Percentiles rank a stretch among this genome's conserved stretches.
Conservation (phyloP, 2,113 vertebrate genomes). For the Lethenteron reissneri region DNA sequence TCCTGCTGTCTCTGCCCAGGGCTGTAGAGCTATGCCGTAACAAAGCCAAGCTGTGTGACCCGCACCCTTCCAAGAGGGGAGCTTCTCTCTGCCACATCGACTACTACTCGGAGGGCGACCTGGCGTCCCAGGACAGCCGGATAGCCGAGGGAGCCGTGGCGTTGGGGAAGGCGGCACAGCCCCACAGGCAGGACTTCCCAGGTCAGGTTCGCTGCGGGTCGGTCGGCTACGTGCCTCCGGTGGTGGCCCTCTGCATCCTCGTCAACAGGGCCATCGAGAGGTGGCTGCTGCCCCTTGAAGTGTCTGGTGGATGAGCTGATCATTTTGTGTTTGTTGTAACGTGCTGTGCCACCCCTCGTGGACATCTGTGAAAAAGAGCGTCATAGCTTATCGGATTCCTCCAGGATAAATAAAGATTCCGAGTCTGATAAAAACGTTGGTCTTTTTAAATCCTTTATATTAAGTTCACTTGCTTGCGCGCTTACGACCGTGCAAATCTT, state of each 20-base stretch:
- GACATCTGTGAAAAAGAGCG: background rate
- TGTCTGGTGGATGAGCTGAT: background rate
- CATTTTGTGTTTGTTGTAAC: background rate
- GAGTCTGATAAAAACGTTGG: no score
- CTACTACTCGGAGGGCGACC: constrained; percentile 40
- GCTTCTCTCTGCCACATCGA: constrained; percentile 68
- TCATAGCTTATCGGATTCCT: no score
- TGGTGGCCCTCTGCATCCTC: no score
- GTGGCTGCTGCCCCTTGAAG: no score
- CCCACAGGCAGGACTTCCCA: constrained; percentile 52
- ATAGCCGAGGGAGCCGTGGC: constrained; percentile 41
- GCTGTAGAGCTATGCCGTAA: constrained; percentile 91
- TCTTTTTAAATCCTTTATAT: no score
- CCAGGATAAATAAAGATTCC: no score
- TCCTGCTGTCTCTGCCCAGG: constrained; percentile 21
- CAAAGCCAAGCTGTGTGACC: constrained; percentile 94
- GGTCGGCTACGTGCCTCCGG: no score
- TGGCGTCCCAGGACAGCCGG: constrained; percentile 29
- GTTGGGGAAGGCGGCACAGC: constrained; percentile 48
- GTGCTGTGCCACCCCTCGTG: background rate
- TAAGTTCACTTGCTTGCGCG: no score
- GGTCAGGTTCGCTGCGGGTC: constrained; percentile 26
- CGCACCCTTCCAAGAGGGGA: constrained; percentile 85
- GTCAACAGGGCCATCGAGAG: no score
- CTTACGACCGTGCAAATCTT: no score